These are phyloP conservation scores for Dexiosoma caninum DNA, from an alignment of 2,888 invertebrate species.

Conservation along the genomic window DNA sequence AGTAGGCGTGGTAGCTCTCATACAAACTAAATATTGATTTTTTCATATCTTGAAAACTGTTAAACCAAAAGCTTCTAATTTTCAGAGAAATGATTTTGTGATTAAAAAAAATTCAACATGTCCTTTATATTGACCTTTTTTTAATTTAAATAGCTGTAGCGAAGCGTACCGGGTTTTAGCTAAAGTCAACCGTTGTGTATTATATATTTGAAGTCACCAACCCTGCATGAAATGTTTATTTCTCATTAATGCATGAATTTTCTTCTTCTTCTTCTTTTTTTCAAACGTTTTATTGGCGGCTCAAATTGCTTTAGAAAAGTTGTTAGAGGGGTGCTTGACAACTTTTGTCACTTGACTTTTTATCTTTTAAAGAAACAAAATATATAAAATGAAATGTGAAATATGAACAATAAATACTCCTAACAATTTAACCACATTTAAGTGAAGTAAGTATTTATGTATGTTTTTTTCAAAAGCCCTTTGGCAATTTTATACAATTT, in stretches of 20 bases:
- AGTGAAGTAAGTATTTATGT: conserved; percentile 36
- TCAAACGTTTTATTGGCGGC: not conserved
- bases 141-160: too few relatives aligned
- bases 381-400: not conserved
- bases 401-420: conserved; percentile 18
- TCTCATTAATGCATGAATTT: not conserved
- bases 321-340: not conserved
- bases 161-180: too few relatives aligned
- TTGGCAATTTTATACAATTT: conserved; percentile 40
- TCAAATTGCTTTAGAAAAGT: not conserved
- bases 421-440: conserved; percentile 54
- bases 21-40: too few relatives aligned
- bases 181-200: too few relatives aligned
- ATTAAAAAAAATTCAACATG: too few relatives aligned
- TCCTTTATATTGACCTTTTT: too few relatives aligned
- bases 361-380: not conserved
- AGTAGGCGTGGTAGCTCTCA: too few relatives aligned
- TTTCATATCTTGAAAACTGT: too few relatives aligned
- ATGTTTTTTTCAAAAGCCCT: conserved; percentile 19
- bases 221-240: not conserved
- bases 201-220: not conserved
- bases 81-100: too few relatives aligned
- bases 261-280: not conserved
- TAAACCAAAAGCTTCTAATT: too few relatives aligned
- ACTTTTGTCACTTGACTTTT: conserved; percentile 35